Base-by-base conservation (phyloP, 1,140 invertebrate species). In the Drosophila subpulchrella region DNA sequence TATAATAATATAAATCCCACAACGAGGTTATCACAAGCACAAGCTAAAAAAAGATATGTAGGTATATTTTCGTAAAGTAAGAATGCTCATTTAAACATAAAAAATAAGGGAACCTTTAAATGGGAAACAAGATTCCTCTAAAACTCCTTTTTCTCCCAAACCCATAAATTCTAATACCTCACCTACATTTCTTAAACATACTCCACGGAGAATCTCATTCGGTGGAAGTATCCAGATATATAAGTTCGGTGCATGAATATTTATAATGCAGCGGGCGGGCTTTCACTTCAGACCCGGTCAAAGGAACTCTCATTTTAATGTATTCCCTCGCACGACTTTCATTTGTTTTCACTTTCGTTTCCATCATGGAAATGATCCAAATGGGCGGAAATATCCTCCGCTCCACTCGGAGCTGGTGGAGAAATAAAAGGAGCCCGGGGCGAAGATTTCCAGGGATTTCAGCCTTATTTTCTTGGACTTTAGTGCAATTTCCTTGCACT, bases 241-340 rank as follows among this genome's bases (percentile, higher is more conserved):
- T 15, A 17, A 24, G 17, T 51, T 41, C 13, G n/a, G n/a, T 41
- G 27, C 34, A 86, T 86, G 83, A 86, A 86, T 86, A 86, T 86
- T 83, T 89, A 86, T 86, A 70, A 59, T 56, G 62, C 41, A 62
- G 38, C 17, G 12, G 46, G 39, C 10, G 36, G 42, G 58, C 57
- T 44, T 46, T 72, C 62, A 54, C 53, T 51, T 36, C 38, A 46
- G 42, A 38, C 24, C 44, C 34, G 57, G 71, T 79, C 78, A 86
- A 82, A 78, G 75, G 55, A 76, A 63, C 59, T 62, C 56, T 51
- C 50, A 51, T 68, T 83, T 86, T 86, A 88, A 86, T 86, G 68
- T 86, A 86, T 86, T 86, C 83, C 51, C 65, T 79, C 62, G 75
- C 83, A 86, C 79, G 80, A 83, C 72, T 89, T 89, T 89, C 84